These are phyloP conservation scores for Rhimphoctona megacephalus DNA, from an alignment of 2,888 invertebrate genomes.

Conservation along the genomic window DNA sequence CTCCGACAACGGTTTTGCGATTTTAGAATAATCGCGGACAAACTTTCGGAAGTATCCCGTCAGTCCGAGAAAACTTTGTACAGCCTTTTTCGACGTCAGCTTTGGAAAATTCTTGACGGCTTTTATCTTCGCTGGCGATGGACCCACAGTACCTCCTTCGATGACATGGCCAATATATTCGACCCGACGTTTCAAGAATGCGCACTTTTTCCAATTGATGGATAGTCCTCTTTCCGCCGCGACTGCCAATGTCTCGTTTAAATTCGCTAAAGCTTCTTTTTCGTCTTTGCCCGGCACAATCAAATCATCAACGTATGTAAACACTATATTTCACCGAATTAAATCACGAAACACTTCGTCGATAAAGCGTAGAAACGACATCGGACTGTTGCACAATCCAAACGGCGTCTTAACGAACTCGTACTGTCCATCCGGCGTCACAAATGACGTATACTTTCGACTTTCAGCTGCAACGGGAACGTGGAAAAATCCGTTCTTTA, in stretches of 20 bases:
- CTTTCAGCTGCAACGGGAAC: conserved; percentile 54
- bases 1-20: conserved; percentile 78
- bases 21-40: too few relatives aligned
- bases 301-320: conserved; percentile 65
- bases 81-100: conserved; percentile 73
- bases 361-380: conserved; percentile 62
- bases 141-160: too few relatives aligned
- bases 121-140: too few relatives aligned
- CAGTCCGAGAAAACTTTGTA: conserved; percentile 78
- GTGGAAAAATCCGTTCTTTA: conserved; percentile 68
- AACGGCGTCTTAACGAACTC: conserved; percentile 63
- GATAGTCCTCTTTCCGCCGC: conserved; percentile 64
- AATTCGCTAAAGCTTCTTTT: conserved; percentile 56
- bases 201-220: conserved; percentile 76
- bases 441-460: too few relatives aligned
- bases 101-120: conserved; percentile 75
- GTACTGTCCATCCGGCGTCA: too few relatives aligned
- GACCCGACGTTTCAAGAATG: too few relatives aligned
- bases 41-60: conserved; percentile 81
- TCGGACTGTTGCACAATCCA: conserved; percentile 62
- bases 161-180: too few relatives aligned
- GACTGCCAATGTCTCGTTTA: conserved; percentile 62
- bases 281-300: conserved; percentile 60
- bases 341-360: too few relatives aligned
- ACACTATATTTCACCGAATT: conserved; percentile 45